phyloP scores from a whole-genome alignment of 2,797 vertebrate genomes.

The Hydrophis major region DNA sequence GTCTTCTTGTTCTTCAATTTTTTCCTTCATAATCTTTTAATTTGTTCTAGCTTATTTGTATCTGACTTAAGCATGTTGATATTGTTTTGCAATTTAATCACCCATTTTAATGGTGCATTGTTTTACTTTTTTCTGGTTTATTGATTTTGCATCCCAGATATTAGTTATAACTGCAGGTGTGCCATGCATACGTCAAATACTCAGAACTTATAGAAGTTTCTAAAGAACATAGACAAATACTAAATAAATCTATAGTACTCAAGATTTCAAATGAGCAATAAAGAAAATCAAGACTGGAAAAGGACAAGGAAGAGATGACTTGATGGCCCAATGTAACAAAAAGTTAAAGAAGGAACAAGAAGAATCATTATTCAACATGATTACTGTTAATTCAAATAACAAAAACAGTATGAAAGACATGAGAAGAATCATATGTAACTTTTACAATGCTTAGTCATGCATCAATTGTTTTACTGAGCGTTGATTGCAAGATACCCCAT shows the following conservation, averaged over 20 bases:
- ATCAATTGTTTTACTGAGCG: background rate
- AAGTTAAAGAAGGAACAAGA: background rate
- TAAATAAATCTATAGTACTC: background rate
- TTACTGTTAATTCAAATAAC: background rate
- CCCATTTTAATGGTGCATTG: background rate
- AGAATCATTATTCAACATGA: background rate
- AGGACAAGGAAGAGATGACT: background rate
- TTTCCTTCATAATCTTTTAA: background rate
- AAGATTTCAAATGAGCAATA: background rate
- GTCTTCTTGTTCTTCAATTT: background rate
- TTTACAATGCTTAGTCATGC: background rate
- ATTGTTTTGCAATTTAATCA: background rate
- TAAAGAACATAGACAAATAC: background rate
- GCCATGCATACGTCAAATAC: background rate
- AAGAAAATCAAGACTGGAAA: background rate
- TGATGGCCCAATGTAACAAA: background rate
- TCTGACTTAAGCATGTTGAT: background rate
- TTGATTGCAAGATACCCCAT: background rate
- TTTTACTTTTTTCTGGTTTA: background rate
- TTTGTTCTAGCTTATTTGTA: background rate
- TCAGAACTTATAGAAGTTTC: background rate
- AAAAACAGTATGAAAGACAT: background rate
- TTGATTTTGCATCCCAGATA: background rate
- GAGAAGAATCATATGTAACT: background rate
- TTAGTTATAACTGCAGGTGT: background rate